Evolutionary conservation across 53 echinoderm and acorn worm species (phyloP).

Genomic region (Crossaster papposus): DNA sequence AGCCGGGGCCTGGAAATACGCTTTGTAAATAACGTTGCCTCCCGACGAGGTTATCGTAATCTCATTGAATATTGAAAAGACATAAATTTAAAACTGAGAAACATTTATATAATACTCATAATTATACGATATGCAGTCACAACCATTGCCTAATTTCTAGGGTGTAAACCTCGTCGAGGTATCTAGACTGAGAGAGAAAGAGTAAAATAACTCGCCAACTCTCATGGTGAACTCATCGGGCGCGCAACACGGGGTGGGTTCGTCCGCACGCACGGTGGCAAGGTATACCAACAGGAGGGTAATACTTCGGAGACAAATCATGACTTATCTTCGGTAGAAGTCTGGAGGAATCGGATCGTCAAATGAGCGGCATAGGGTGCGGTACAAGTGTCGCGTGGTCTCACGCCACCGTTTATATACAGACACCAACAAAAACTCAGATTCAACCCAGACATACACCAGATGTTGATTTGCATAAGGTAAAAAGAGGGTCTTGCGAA

Average conservation of each 20-base stretch:
- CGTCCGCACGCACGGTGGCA: background rate
- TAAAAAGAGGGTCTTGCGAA: too few relatives aligned
- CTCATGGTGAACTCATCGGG: background rate
- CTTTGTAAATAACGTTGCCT: too few relatives aligned
- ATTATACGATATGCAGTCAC: background rate
- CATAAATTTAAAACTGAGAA: too few relatives aligned
- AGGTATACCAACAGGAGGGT: background rate
- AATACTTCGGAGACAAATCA: background rate
- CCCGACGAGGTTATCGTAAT: too few relatives aligned
- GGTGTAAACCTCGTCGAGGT: background rate
- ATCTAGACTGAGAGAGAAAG: background rate
- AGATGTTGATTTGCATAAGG: too few relatives aligned
- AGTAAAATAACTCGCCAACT: background rate
- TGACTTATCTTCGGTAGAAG: background rate
- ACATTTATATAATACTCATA: too few relatives aligned
- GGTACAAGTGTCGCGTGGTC: background rate
- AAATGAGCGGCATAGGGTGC: background rate
- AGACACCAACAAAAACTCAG: too few relatives aligned
- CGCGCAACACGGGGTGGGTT: slow-evolving; percentile 1
- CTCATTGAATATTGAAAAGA: too few relatives aligned
- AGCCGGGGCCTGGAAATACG: too few relatives aligned
- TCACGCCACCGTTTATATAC: too few relatives aligned
- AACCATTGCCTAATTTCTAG: background rate
- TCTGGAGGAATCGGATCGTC: background rate
- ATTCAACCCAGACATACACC: too few relatives aligned